Evolutionary conservation across 1,140 invertebrate genomes (phyloP), one percentile per base, ranked within the genome.

Genomic region (Holotrichia oblita): DNA sequence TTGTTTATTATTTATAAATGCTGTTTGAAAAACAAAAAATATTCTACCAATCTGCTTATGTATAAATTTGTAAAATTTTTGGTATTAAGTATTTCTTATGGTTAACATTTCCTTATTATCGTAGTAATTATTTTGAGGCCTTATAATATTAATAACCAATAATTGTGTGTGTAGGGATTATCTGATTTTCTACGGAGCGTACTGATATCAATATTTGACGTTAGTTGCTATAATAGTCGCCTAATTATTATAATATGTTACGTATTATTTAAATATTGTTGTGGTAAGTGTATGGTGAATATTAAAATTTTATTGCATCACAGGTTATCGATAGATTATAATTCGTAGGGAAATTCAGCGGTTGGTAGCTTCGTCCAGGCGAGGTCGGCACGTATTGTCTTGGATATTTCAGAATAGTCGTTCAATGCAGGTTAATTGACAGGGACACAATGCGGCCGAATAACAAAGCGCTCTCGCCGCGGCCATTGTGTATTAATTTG

Each of bases 351-450:
- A 76, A 76, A 76, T 76, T 76, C 40, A 76, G 75, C 20, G 20
- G 61, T 69, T 44, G 75, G 75, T 27, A 48, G 75, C 44, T 55
- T 76, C 75, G 75, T 76, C 75, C 75, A 76, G 75, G 75, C 75
- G 75, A 76, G 75, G 75, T 42, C 75, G 44, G 75, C 44, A 48
- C 75, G 83, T 80, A 83, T 84, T 84, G 83, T 85, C 84, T 85
- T 83, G 84, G 82, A 84, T 85, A 85, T 84, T 85, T 85, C 83
- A 83, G 83, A 81, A 85, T 84, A 84, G 81, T 85, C 84, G 81
- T 85, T 85, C 83, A 85, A 85, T 85, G 82, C 84, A 85, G 84
- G 84, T 85, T 85, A 85, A 85, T 85, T 85, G 84, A 85, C 84
- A 83, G 81, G 79, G 82, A 84, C 81, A 85, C 84, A 85, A 85